These are phyloP conservation scores for Danio kyathit DNA, from an alignment of 2,797 vertebrate species.

Conservation along the genomic window DNA sequence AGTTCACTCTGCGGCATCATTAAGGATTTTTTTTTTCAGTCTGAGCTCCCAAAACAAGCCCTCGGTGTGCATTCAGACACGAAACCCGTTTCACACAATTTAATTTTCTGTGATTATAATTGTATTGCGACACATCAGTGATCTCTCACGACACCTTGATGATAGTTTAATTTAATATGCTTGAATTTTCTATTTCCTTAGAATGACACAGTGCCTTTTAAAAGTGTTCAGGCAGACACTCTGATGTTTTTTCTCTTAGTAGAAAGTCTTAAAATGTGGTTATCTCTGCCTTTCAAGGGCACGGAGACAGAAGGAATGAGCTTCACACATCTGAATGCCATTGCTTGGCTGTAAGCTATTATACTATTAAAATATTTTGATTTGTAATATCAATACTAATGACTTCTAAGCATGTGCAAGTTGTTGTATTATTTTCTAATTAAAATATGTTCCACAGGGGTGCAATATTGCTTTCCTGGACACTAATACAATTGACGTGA, in stretches of 20 bases:
- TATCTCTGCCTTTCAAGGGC: not conserved
- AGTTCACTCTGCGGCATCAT: not conserved
- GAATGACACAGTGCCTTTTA: not conserved
- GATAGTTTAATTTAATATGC: constrained; percentile 24
- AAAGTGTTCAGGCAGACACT: not conserved
- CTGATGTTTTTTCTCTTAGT: not conserved
- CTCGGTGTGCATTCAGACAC: constrained; percentile 26
- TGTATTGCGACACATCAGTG: constrained; percentile 12
- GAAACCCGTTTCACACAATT: constrained; percentile 27
- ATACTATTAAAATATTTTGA: not conserved
- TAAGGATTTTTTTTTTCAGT: constrained; percentile 14
- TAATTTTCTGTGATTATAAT: constrained; percentile 40
- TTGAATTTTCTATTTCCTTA: not conserved
- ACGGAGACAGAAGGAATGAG: not conserved
- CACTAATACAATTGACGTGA: not conserved
- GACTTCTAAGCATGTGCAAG: not conserved
- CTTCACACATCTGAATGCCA: not conserved
- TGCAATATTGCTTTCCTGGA: constrained; percentile 3
- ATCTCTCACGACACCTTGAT: not conserved
- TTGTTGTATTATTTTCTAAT: not conserved
- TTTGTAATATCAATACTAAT: constrained; percentile 20
- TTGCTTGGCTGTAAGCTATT: not conserved
- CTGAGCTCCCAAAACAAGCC: constrained; percentile 17
- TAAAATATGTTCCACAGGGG: not conserved
- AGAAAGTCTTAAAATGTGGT: not conserved